Conservation (phyloP, 2,888 invertebrate species). For the Xestoiulus laeticollis region DNA sequence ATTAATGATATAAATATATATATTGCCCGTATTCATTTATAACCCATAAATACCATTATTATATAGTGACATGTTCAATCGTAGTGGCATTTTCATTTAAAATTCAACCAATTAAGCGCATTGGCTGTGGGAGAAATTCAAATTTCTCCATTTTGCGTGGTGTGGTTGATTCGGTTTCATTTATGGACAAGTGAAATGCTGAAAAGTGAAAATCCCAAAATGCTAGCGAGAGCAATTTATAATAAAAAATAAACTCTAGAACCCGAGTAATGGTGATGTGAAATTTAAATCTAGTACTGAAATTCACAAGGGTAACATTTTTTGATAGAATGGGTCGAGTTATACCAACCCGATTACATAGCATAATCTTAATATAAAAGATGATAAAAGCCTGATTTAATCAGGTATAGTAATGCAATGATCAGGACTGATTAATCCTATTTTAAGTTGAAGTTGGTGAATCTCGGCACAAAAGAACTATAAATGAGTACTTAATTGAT, state of each 20-base stretch:
- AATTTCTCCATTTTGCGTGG: slow-evolving; percentile 36
- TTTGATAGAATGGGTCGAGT: neutral
- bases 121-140: slow-evolving; percentile 32
- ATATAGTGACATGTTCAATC: neutral
- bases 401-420: neutral
- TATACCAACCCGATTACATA: neutral
- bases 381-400: neutral
- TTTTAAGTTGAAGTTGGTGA: neutral
- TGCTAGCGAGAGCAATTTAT: neutral
- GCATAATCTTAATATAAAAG: neutral
- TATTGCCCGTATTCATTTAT: slow-evolving; percentile 28
- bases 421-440: neutral
- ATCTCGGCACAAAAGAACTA: neutral
- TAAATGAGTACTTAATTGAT: neutral
- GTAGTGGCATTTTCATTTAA: slow-evolving; percentile 40
- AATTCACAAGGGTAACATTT: neutral
- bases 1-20: neutral
- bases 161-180: slow-evolving; percentile 43
- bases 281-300: neutral
- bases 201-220: slow-evolving; percentile 39
- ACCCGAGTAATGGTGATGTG: neutral
- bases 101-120: slow-evolving; percentile 40
- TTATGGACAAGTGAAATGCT: neutral
- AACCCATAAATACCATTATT: slow-evolving; percentile 1
- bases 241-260: neutral